phyloP scores from a whole-genome alignment of 2,888 invertebrate species.

The Acanthosepion lycidas region DNA sequence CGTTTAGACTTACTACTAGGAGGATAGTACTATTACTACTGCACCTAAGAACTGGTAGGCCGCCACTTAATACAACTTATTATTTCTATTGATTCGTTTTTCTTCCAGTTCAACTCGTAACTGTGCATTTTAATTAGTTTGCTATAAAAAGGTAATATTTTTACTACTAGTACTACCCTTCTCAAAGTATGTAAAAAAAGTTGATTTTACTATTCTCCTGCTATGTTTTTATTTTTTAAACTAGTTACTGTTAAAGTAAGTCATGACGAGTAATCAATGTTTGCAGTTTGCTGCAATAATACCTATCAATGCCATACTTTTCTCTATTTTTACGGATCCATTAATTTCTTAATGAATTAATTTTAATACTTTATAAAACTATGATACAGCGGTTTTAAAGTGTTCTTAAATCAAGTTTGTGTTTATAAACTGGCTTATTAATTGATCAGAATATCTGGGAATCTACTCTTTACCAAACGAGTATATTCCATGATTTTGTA shows the following conservation, averaged over 20 bases:
- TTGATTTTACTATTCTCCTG: neutral
- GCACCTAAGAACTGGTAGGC: neutral
- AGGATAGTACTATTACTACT: slow-evolving; percentile 6
- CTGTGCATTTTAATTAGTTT: slow-evolving; percentile 10
- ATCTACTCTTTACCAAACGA: no score
- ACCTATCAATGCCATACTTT: no score
- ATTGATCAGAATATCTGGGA: no score
- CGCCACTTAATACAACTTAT: neutral
- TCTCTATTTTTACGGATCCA: no score
- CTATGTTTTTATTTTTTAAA: neutral
- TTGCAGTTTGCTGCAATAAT: neutral
- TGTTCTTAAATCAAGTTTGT: no score
- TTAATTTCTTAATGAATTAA: no score
- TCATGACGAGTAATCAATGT: neutral
- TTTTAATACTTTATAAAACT: no score
- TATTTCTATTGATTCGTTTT: neutral
- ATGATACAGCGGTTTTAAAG: no score
- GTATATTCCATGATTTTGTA: no score
- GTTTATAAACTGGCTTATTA: no score
- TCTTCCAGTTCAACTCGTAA: neutral
- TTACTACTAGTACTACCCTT: neutral
- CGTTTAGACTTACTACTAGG: neutral
- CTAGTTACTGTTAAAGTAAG: neutral
- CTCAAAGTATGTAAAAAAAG: neutral
- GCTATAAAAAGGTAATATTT: neutral